Conservation (phyloP, 2,888 invertebrate species). For the Salpingus planirostris region DNA sequence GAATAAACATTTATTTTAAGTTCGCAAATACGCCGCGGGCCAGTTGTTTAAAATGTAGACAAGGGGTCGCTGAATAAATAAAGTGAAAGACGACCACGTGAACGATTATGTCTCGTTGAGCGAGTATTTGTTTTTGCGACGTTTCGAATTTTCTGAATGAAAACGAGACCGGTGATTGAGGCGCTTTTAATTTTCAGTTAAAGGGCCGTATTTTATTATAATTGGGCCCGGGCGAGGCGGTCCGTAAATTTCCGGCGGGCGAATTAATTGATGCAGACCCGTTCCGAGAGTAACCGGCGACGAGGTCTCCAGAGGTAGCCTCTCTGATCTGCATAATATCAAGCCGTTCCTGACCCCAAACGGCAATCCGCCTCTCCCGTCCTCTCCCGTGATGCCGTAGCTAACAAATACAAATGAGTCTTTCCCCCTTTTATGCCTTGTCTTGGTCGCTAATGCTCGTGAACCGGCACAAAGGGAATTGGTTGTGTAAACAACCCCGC, state of each 20-base stretch:
- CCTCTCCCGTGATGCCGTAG: constrained; percentile 24
- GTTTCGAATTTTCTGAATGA: no score
- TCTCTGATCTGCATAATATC: constrained; percentile 17
- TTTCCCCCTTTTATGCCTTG: constrained; percentile 16
- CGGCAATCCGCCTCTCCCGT: constrained; percentile 18
- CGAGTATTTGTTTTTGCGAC: no score
- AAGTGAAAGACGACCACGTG: neutral
- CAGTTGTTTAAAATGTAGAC: constrained; percentile 22
- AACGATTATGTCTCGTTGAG: no score
- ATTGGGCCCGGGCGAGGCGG: constrained; percentile 1
- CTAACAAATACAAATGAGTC: constrained; percentile 30
- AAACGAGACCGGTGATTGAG: no score
- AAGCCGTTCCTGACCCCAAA: constrained; percentile 11
- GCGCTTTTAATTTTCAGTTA: neutral
- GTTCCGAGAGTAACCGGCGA: constrained; percentile 14
- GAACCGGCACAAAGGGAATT: constrained; percentile 27
- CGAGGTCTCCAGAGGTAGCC: constrained; percentile 8
- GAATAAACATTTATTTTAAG: constrained; percentile 37
- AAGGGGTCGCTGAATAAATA: constrained; percentile 12
- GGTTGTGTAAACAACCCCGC: constrained; percentile 27
- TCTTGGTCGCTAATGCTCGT: constrained; percentile 16
- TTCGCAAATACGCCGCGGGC: constrained; percentile 29
- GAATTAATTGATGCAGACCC: constrained; percentile 20
- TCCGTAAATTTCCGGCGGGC: constrained; percentile 2
- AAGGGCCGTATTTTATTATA: neutral